Base-by-base conservation (phyloP, 2,113 vertebrate genomes). In the Thalassoma bifasciatum region DNA sequence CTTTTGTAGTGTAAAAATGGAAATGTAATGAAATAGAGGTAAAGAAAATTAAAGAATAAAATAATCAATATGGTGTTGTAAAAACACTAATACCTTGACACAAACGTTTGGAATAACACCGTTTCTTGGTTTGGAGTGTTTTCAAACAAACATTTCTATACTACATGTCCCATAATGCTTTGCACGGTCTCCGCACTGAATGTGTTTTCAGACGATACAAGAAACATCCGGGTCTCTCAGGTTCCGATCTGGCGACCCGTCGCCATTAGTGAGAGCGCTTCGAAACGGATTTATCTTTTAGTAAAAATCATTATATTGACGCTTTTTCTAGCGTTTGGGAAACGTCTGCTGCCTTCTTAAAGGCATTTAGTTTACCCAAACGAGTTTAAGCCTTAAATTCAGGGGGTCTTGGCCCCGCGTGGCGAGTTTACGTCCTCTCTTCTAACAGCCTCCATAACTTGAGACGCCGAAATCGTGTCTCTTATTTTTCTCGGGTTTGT, bases 241-340 rank as follows among this genome's bases (percentile, higher is more conserved):
- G 62, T 87, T 92, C 88, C 85, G 94, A 88, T 84, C 88, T 92
- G 96, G 95, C 95, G 95, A 92, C 90, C 93, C 80, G 95, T 95
- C 96, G 96, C 96, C 95, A 95, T 95, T 95, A 91, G 76, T 73
- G 87, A 26, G 69, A 62, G 73, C 64, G 83, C 61, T 47, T 59
- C 21, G 1, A 22, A 42, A 7, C 64, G 68, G 58, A 66, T 19
- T 6, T 60, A 30, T 81, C 64, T 88, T 78, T 62, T 58, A 72
- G 66, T 38, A 12, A 54, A 89, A 91, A 67, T 72, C 30, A 38
- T 38, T 2, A 12, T 24, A 30, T 47, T 67, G 12, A 19, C 14
- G 21, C 24, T 80, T 93, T 93, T 93, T 91, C 80, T 90, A 72
- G 34, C 22, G 50, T 70, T 47, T 61, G 90, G 91, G 79, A 86